phyloP scores from a whole-genome alignment of 1,140 invertebrate genomes.

The Zaprionus kolodkinae region DNA sequence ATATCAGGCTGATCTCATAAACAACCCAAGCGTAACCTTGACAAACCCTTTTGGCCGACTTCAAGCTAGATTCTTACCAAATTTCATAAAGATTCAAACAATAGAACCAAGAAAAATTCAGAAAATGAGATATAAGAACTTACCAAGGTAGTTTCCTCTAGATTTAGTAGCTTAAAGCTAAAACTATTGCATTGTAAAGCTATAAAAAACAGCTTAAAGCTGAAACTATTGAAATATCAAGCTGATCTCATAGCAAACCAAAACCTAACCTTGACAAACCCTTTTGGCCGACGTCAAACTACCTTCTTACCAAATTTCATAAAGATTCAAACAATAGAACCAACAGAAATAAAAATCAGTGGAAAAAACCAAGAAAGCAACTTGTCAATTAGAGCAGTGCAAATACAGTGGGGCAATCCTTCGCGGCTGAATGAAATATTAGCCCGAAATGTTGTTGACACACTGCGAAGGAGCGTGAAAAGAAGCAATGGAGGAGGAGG shows the following conservation, averaged over 20 bases:
- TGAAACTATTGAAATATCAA: too few relatives aligned
- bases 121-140: too few relatives aligned
- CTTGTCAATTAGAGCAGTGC: not conserved
- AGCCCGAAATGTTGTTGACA: slow-evolving; percentile 5
- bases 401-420: slow-evolving; percentile 1
- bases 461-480: not conserved
- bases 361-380: not conserved
- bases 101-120: too few relatives aligned
- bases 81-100: too few relatives aligned
- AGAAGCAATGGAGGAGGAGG: not conserved
- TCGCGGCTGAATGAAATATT: slow-evolving; percentile 34
- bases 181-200: too few relatives aligned
- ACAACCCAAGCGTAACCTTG: not conserved
- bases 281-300: not conserved
- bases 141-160: too few relatives aligned
- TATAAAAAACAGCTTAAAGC: too few relatives aligned
- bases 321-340: too few relatives aligned
- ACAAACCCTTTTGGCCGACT: not conserved
- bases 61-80: not conserved
- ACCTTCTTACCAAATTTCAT: too few relatives aligned
- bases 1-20: too few relatives aligned
- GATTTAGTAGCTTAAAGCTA: too few relatives aligned
- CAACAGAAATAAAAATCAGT: not conserved
- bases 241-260: not conserved
- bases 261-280: not conserved